These are phyloP conservation scores for Emydoidea blandingii DNA, from an alignment of 2,797 vertebrate species.

Conservation along the genomic window DNA sequence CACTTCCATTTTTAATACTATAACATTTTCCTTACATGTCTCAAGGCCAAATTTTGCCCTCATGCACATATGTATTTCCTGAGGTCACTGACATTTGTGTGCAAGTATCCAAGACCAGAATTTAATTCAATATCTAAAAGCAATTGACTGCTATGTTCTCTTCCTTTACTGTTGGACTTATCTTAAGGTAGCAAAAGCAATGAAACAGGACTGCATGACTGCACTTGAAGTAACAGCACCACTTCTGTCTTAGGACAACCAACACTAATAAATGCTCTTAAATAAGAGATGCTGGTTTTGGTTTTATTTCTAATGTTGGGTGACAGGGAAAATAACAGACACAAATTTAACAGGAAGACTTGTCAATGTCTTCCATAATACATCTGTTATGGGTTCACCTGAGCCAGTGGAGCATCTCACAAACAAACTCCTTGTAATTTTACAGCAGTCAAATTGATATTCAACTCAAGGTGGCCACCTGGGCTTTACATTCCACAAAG, in stretches of 20 bases:
- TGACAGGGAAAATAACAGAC: neutral
- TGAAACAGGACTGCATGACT: slow-evolving; percentile 20
- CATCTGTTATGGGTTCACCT: fast-evolving
- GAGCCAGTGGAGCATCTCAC: neutral
- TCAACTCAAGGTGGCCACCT: neutral
- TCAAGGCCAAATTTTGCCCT: slow-evolving; percentile 13
- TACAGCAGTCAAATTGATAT: neutral
- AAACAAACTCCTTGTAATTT: neutral
- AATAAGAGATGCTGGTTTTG: neutral
- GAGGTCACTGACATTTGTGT: slow-evolving; percentile 20
- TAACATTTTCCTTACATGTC: slow-evolving; percentile 12
- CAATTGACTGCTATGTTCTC: slow-evolving; percentile 44
- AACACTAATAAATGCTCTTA: slow-evolving; percentile 73
- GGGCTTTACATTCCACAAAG: neutral
- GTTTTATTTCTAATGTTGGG: slow-evolving; percentile 9
- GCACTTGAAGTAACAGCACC: slow-evolving; percentile 26
- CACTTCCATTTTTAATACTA: slow-evolving; percentile 27
- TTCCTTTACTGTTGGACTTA: slow-evolving; percentile 2
- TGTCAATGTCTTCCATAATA: neutral
- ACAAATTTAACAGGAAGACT: neutral
- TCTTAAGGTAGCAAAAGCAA: neutral
- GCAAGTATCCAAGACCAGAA: neutral
- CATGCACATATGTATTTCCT: neutral
- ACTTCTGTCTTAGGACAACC: slow-evolving; percentile 54
- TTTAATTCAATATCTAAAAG: neutral